These are phyloP conservation scores for Anoncus sp. DNA, from an alignment of 2,888 invertebrate genomes.

Conservation along the genomic window DNA sequence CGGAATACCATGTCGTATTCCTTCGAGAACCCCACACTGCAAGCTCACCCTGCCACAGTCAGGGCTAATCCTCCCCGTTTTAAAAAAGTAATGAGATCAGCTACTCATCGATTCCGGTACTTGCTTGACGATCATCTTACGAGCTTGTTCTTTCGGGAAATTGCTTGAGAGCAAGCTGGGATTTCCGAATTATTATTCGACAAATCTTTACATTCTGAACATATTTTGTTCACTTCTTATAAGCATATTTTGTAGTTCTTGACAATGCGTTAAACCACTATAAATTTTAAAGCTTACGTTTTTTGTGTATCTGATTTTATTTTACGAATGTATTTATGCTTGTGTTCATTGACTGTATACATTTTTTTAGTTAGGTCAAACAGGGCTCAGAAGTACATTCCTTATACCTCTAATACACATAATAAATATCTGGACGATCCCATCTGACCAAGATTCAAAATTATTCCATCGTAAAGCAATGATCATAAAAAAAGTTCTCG, in stretches of 20 bases:
- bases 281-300: no score
- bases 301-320: no score
- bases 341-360: no score
- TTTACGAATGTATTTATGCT: no score
- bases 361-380: no score
- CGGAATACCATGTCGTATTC: slow-evolving; percentile 58
- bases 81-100: slow-evolving; percentile 63
- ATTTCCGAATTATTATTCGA: neutral
- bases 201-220: neutral
- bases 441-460: no score
- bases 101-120: slow-evolving; percentile 63
- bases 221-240: neutral
- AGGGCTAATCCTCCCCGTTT: slow-evolving; percentile 59
- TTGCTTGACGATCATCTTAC: slow-evolving; percentile 58
- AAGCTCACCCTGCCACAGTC: slow-evolving; percentile 41
- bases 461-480: no score
- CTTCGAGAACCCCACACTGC: slow-evolving; percentile 50
- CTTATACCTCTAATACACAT: no score
- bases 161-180: slow-evolving; percentile 13
- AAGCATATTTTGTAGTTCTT: neutral
- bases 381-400: no score
- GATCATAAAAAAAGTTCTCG: no score
- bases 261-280: no score
- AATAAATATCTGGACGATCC: no score
- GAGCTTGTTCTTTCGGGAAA: slow-evolving; percentile 32